Evolutionary conservation across 1,140 invertebrate species (phyloP).

Genomic region (Panagrolaimus sp.): DNA sequence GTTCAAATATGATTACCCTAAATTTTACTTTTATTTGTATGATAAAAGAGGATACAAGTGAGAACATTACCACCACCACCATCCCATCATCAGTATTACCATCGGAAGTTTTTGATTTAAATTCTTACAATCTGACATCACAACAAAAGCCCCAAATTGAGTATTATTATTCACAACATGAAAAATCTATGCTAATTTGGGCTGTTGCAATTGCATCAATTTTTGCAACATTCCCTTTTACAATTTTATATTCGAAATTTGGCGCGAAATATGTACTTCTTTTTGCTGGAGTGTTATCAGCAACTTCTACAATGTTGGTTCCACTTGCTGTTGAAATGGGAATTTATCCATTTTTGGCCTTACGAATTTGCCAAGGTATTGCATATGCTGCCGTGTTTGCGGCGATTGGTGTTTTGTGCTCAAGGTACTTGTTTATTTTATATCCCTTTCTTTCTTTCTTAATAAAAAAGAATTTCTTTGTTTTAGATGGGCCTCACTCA

Average conservation of each 20-base stretch:
- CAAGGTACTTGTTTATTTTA: neutral
- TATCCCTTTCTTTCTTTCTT: constrained; percentile 6
- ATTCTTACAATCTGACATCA: neutral
- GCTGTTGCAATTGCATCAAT: constrained; percentile 15
- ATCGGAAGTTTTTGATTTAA: neutral
- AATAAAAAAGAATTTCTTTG: too few species aligned
- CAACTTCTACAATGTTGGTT: constrained; percentile 10
- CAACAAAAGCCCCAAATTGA: neutral
- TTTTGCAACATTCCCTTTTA: constrained; percentile 21
- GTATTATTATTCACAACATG: constrained; percentile 16
- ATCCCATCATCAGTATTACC: neutral
- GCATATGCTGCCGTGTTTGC: constrained; percentile 21
- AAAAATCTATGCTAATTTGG: constrained; percentile 19
- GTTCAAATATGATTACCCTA: constrained; percentile 22
- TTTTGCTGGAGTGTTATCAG: constrained; percentile 14
- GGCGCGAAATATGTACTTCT: constrained; percentile 22
- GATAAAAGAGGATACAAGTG: constrained; percentile 3
- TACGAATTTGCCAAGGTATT: constrained; percentile 17
- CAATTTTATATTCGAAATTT: constrained; percentile 16
- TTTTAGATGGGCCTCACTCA: constrained; percentile 21
- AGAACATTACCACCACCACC: neutral
- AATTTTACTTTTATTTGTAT: constrained; percentile 19
- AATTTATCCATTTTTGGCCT: constrained; percentile 4
- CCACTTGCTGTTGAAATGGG: constrained; percentile 7
- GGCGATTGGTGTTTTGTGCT: neutral